phyloP scores from a whole-genome alignment of 2,888 invertebrate genomes.

The Arctia plantaginis region DNA sequence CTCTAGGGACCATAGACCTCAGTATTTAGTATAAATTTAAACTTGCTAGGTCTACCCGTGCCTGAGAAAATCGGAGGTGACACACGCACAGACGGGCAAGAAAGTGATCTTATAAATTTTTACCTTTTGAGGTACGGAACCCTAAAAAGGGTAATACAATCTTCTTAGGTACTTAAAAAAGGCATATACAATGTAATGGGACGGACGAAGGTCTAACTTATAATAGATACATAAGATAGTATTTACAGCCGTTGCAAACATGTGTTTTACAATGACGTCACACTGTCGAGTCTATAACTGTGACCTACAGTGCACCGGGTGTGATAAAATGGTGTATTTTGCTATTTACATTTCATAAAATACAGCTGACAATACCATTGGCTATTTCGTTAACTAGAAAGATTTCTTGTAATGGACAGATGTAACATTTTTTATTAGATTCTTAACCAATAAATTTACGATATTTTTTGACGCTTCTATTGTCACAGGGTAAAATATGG shows the following conservation, averaged over 20 bases:
- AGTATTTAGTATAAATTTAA: too few species aligned
- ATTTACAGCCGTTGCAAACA: not conserved
- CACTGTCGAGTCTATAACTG: not conserved
- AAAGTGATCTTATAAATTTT: too few species aligned
- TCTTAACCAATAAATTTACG: not conserved
- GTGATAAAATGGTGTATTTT: not conserved
- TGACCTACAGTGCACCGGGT: not conserved
- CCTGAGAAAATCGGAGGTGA: too few species aligned
- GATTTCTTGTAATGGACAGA: not conserved
- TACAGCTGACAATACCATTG: not conserved
- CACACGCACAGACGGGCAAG: too few species aligned
- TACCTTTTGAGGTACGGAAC: too few species aligned
- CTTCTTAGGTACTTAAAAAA: not conserved
- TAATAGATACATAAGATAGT: not conserved
- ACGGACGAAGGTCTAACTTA: not conserved
- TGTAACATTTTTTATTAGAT: not conserved
- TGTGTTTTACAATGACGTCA: conserved; percentile 7
- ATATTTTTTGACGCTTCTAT: not conserved
- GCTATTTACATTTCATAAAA: not conserved
- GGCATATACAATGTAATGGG: not conserved
- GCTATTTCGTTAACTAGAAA: not conserved
- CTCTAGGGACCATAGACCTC: too few species aligned
- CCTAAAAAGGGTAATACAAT: not conserved
- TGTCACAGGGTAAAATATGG: too few species aligned
- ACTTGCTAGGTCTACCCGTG: too few species aligned